Base-by-base conservation (phyloP, 2,888 invertebrate species). In the Nematopogon swammerdamellus region DNA sequence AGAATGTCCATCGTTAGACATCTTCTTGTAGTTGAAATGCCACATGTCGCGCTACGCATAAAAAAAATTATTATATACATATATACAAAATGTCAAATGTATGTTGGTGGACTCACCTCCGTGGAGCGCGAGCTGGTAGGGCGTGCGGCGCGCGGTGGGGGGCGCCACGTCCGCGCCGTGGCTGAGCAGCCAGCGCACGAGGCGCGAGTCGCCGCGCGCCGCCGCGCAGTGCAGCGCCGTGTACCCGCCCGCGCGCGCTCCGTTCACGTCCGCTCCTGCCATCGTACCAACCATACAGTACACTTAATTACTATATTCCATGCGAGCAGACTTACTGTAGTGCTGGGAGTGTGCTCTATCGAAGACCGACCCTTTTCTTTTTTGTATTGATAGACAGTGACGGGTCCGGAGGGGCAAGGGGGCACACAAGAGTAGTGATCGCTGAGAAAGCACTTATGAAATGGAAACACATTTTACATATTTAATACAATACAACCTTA, bases 151-250 rank as follows among this genome's bases (percentile, higher is more conserved):
- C 2, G 30, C 43, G 10, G 44, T 10, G 1, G n/a, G n/a, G 2
- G 52, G 49, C 3, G 29, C 45, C 2, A 55, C 52, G 17, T 53
- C 48, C 18, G 58, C 57, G 2, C 58, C 58, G 16, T 53, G 46
- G 2, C 49, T 25, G 8, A 56, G 51, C 8, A 58, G 49, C 57
- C 57, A 58, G 6, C 53, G 45, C 6, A 52, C 54, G 16, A 56
- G 50, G 2, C 42, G 29, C 8, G 44, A 46, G 30, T 55, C 49
- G 2, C 58, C 57, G 11, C 44, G 48, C 10, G 45, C 16, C 6
- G 55, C 55, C 3, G 56, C 58, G 17, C 56, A 18, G 45, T 56
- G 54, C 25, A 57, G 45, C 1, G 56, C 46, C 3, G 54, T 54
- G 50, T 51, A 54, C 6, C 54, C 54, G 19, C 52, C 52, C 19